Conservation (phyloP, 2,113 vertebrate genomes). For the Alectura lathami region DNA sequence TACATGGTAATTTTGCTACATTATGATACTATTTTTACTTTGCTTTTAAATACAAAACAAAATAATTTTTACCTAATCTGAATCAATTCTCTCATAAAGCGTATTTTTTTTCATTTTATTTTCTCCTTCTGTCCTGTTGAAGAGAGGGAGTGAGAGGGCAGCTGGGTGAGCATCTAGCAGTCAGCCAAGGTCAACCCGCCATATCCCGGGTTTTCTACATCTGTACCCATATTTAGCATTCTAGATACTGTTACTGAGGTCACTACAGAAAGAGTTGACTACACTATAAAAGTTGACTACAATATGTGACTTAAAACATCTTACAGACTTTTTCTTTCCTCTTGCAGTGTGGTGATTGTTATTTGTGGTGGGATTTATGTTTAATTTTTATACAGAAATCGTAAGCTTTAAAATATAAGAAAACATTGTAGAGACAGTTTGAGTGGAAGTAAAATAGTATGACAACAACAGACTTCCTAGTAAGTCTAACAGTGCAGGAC, state of each 20-base stretch:
- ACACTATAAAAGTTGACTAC: no score
- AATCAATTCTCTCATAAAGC: neutral
- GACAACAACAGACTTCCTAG: neutral
- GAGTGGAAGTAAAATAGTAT: neutral
- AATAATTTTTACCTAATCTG: neutral
- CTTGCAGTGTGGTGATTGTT: neutral
- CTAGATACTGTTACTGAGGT: no score
- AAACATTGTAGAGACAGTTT: neutral
- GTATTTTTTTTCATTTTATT: no score
- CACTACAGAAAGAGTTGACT: no score
- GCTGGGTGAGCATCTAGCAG: no score
- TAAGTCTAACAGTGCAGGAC: neutral
- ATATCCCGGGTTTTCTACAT: no score
- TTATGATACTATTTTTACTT: neutral
- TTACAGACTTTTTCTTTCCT: neutral
- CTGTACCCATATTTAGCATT: no score
- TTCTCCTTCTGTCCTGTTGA: no score
- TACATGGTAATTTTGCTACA: neutral
- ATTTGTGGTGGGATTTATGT: neutral
- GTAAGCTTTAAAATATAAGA: neutral
- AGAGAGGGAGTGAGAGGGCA: no score
- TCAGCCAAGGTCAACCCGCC: no score
- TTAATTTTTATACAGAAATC: fast-evolving
- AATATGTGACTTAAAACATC: neutral
- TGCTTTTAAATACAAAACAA: neutral